Evolutionary conservation across 2,797 vertebrate species (phyloP).

Genomic region (Taeniopygia guttata): DNA sequence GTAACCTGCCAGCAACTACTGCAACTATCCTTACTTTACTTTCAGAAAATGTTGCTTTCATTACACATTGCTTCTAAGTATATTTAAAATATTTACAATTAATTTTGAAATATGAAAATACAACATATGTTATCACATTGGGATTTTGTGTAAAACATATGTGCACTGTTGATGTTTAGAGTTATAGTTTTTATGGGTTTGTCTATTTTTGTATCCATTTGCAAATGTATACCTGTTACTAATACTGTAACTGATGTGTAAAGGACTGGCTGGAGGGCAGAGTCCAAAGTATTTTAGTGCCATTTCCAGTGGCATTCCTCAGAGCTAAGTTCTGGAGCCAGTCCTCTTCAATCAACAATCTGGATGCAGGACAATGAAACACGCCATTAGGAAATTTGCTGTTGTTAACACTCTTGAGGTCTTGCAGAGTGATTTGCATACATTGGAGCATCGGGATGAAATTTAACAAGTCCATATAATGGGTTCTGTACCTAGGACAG

Average conservation of each 20-base stretch:
- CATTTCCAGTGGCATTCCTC: accelerated
- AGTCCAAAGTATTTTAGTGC: background rate
- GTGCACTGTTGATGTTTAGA: background rate
- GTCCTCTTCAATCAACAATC: background rate
- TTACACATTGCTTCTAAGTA: background rate
- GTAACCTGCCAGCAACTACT: background rate
- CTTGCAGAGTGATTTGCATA: background rate
- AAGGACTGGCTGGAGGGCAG: background rate
- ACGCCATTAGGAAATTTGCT: background rate
- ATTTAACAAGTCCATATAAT: background rate
- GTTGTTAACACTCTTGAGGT: background rate
- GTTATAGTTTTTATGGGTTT: background rate
- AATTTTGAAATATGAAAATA: background rate
- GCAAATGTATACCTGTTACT: background rate
- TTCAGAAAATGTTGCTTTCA: background rate
- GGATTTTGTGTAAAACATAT: background rate
- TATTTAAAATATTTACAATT: background rate
- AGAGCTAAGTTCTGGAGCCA: background rate
- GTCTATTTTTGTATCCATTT: background rate
- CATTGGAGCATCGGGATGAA: background rate
- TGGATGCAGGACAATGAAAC: background rate
- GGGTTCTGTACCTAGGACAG: background rate
- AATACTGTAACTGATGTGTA: background rate
- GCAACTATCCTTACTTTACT: background rate
- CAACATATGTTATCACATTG: background rate